These are phyloP conservation scores for Tychaedon coryphoeus DNA, from an alignment of 2,113 vertebrate species.

Conservation along the genomic window DNA sequence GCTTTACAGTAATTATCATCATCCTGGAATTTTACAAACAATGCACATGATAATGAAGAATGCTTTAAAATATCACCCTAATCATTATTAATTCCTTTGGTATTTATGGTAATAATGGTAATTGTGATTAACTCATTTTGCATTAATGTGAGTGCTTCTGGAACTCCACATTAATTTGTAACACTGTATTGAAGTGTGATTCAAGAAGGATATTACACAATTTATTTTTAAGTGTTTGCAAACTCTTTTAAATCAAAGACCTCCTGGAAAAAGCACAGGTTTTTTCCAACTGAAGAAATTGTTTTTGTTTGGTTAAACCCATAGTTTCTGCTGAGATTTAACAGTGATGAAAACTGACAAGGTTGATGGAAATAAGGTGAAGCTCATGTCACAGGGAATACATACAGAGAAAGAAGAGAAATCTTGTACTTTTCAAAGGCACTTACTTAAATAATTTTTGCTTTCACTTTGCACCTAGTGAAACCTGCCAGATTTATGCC, in stretches of 20 bases:
- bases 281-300: not conserved
- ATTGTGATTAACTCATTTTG: constrained; percentile 43
- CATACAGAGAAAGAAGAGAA: not conserved
- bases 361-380: constrained; percentile 26
- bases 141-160: not conserved
- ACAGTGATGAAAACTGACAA: constrained; percentile 41
- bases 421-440: not conserved
- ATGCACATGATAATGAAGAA: constrained; percentile 1
- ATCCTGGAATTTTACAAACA: constrained; percentile 30
- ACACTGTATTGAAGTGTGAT: not conserved
- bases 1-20: not conserved
- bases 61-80: not conserved
- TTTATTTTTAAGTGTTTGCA: not conserved
- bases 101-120: constrained; percentile 55
- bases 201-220: not conserved
- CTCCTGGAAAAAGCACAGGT: not conserved
- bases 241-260: not conserved
- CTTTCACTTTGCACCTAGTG: not conserved
- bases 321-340: constrained; percentile 20
- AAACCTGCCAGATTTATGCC: constrained; percentile 12
- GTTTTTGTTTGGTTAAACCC: not conserved
- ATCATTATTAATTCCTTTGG: constrained; percentile 45
- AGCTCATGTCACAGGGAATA: not conserved
- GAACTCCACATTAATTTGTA: not conserved
- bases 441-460: not conserved